Base-by-base conservation (phyloP, 2,888 invertebrate genomes). In the Sphaerolaimus hirsutus region DNA sequence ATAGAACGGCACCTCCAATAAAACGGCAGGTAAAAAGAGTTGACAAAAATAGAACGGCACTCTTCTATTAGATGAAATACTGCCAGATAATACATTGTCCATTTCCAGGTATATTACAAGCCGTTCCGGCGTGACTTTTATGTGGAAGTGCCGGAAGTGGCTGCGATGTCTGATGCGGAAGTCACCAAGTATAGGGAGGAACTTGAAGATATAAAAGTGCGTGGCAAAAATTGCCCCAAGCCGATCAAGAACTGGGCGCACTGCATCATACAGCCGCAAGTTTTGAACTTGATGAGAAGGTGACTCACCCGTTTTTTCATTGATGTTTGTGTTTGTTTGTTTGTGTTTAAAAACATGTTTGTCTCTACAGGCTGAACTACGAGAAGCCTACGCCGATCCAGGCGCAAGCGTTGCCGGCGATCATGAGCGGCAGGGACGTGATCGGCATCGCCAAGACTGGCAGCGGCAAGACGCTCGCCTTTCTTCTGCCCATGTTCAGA, bases 391-490 rank as follows among this genome's bases (percentile, higher is more conserved):
- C 97, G 1, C 93, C 97, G 0, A 97, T 97, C 59, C 97, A 97
- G 32, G 78, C 83, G 46, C 97, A 99, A 68, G 93, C 91, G 2
- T 82, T 97, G 59, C 72, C 72, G 21, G 63, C 67, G 24, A 82
- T 97, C 50, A 91, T 99, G 91, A 82, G 81, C 44, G 71, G 71
- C n/a, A 75, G 91, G 48, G 91, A 97, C 68, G 71, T 97, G 50
- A 97, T 97, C 60, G 93, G 93, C 46, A 97, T 99, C 63, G 97
- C 97, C 1, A 97, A 97, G 69, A 97, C 97, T 0, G 93, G 93
- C 41, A 87, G 87, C 61, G 97, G 97, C 29, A 99, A 97, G 70
- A 99, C 97, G 1, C 68, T 97, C 44, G 97, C 93, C 0, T 97
- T 99, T 66, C 75, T 99, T 48, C 67, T 99, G 48, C 97, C 97